Evolutionary conservation across 1,140 invertebrate genomes (phyloP), one percentile per base, ranked within the genome.

Genomic region (Trissolcus basalis): DNA sequence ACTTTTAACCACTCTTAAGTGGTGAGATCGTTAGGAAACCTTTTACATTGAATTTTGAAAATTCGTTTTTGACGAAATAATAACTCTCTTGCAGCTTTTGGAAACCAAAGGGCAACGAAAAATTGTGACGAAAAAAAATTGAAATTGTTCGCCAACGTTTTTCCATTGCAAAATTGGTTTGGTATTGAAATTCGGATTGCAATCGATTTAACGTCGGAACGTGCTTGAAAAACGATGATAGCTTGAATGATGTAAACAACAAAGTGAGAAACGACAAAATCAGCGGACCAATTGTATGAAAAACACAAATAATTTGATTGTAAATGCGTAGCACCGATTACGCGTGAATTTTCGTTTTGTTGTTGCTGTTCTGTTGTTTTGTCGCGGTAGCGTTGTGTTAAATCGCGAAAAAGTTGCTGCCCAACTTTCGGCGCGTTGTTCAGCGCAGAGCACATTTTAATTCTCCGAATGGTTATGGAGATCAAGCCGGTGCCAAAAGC

Each of bases 381-480:
- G 19, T 27, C 19, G 6, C 19, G 19, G 2, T 6, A 1, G 13
- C 2, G 12, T 12, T 7, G 15, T 8, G n/a, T n/a, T 14, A 48
- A 69, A 70, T 70, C 50, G 67, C n/a, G n/a, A 27, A 56, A 68
- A 63, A 53, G 64, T 45, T 41, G 47, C 8, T 41, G 50, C 33
- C 55, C 64, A 69, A 69, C 49, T 69, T 64, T 76, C 48, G 27
- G 56, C 19, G 33, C 39, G 15, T 61, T 39, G 64, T 51, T 75
- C 53, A 55, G 44, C 15, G 51, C 47, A 49, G 45, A 47, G 53
- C 39, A 9, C 3, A 68, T 67, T 56, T 68, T 75, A 75, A 75
- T 75, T 75, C 54, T 33, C 45, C 47, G 54, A 68, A 64, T 69
- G 72, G 70, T 67, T 65, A 69, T 54, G 54, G 59, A 63, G 58